phyloP scores from a whole-genome alignment of 1,140 invertebrate genomes.

The Rhopalosiphum maidis region DNA sequence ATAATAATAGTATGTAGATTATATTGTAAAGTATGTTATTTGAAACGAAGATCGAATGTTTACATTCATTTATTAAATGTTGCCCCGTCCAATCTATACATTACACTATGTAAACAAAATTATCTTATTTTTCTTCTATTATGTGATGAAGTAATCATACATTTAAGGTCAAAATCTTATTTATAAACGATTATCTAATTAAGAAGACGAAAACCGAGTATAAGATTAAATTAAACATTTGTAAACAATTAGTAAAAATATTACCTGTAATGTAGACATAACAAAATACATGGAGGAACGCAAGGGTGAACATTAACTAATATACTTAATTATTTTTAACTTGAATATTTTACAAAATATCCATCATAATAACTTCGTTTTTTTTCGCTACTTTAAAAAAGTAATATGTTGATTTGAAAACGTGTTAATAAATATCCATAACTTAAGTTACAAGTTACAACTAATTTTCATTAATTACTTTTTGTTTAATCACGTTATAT shows the following conservation, averaged over 20 bases:
- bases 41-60: conserved; percentile 1
- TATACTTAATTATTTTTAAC: too few species aligned
- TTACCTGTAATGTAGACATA: neutral
- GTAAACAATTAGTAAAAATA: neutral
- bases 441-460: too few species aligned
- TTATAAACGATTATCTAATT: neutral
- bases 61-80: neutral
- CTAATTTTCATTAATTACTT: too few species aligned
- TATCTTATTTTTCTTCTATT: neutral
- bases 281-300: neutral
- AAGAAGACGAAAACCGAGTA: neutral
- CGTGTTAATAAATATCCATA: too few species aligned
- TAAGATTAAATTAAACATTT: neutral
- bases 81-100: neutral
- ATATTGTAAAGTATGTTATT: neutral
- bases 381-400: too few species aligned
- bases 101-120: neutral
- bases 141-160: neutral
- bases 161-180: neutral
- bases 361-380: too few species aligned
- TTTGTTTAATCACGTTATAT: too few species aligned
- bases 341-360: too few species aligned
- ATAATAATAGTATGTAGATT: neutral
- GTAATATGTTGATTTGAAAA: too few species aligned
- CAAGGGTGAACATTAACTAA: neutral